Evolutionary conservation across 2,797 vertebrate genomes (phyloP).

Genomic region (Ficedula albicollis): DNA sequence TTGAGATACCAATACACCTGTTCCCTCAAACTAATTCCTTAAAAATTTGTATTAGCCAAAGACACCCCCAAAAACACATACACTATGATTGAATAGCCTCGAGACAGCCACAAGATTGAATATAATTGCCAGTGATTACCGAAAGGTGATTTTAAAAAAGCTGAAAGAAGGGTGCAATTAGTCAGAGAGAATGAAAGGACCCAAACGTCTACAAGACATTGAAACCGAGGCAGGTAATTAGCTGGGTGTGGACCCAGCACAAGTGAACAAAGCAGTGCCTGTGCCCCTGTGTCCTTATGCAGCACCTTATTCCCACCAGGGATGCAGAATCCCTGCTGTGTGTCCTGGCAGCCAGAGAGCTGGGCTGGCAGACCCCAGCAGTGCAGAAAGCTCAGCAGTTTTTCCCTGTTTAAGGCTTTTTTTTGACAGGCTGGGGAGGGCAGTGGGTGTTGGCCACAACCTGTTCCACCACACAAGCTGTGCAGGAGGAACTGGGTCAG

Average conservation of each 20-base stretch:
- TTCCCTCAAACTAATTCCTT: not conserved
- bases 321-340: accelerated
- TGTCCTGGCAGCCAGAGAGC: not conserved
- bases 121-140: not conserved
- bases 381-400: not conserved
- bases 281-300: accelerated
- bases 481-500: conserved; percentile 48
- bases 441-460: conserved; percentile 9
- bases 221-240: not conserved
- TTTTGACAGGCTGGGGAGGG: not conserved
- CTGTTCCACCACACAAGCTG: not conserved
- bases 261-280: not conserved
- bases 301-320: not conserved
- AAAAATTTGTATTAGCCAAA: not conserved
- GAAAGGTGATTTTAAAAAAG: not conserved
- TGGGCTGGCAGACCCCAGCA: not conserved
- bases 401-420: not conserved
- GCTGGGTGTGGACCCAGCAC: not conserved
- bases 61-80: not conserved
- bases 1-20: not conserved
- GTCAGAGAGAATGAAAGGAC: not conserved
- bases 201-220: not conserved
- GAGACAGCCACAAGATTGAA: not conserved
- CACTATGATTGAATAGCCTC: not conserved
- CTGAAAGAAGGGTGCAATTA: conserved; percentile 28